A percentile compares a stretch with the other conserved stretches of the same genome.
phyloP scores from a whole-genome alignment of 2,113 vertebrate species.

The Lampris incognitus region DNA sequence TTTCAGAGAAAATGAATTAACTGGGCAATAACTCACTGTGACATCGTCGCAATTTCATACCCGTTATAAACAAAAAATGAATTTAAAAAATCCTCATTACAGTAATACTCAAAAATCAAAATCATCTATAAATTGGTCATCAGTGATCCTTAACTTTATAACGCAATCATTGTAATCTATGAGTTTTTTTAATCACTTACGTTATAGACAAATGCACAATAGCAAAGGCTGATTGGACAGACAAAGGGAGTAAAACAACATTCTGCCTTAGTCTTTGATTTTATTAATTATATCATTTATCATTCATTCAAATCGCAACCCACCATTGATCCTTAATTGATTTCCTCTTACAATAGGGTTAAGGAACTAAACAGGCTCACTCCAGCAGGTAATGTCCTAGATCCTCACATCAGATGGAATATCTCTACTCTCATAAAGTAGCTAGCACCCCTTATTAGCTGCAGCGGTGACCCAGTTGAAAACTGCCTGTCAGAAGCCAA shows the following conservation, averaged over 20 bases:
- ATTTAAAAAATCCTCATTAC: not conserved
- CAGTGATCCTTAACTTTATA: conserved; percentile 29
- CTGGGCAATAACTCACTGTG: not conserved
- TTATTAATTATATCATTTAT: conserved; percentile 68
- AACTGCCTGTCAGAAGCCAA: conserved; percentile 61
- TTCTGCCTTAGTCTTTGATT: conserved; percentile 42
- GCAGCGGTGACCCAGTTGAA: conserved; percentile 63
- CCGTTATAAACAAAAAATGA: conserved; percentile 1
- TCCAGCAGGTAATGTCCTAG: conserved; percentile 63
- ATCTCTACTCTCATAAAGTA: conserved; percentile 76
- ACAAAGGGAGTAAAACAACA: conserved; percentile 29
- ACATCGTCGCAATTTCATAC: not conserved
- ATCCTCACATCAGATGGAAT: conserved; percentile 75
- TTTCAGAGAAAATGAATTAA: not conserved
- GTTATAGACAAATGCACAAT: conserved; percentile 35
- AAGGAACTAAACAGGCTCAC: conserved; percentile 59
- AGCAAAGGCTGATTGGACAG: conserved; percentile 40
- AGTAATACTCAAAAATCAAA: not conserved
- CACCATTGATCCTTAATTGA: conserved; percentile 60
- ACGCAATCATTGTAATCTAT: conserved; percentile 50
- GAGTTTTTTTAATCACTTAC: conserved; percentile 52
- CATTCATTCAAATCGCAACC: conserved; percentile 67
- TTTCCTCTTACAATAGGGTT: conserved; percentile 64
- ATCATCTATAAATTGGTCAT: conserved; percentile 23
- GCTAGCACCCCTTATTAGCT: conserved; percentile 73